These are phyloP conservation scores for Cinclus cinclus DNA, from an alignment of 2,113 vertebrate genomes.

Conservation along the genomic window DNA sequence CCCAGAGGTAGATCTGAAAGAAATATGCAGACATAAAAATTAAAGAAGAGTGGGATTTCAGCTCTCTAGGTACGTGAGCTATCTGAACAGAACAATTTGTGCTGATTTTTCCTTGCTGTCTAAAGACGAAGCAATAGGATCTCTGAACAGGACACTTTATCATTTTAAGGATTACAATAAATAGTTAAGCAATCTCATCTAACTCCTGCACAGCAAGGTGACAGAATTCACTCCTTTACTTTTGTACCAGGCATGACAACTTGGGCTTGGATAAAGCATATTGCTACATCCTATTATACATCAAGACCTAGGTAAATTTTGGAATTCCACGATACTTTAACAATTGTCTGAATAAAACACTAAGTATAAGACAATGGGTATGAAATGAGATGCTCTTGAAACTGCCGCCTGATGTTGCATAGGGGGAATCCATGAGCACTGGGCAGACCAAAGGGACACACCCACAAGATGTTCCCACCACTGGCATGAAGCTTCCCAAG, in stretches of 20 bases:
- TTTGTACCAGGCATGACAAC: background rate
- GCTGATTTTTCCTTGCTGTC: background rate
- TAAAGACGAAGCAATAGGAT: background rate
- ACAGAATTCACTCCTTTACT: background rate
- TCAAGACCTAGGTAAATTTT: background rate
- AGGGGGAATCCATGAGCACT: background rate
- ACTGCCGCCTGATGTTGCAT: background rate
- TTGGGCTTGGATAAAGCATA: background rate
- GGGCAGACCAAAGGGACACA: background rate
- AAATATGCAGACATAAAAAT: background rate
- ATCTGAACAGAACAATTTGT: background rate
- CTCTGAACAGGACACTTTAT: background rate
- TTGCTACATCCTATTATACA: background rate
- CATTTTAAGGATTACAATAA: background rate
- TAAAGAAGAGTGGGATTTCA: background rate
- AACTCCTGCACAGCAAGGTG: background rate
- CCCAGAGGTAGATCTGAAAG: background rate
- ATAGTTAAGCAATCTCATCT: background rate
- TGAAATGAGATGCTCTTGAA: background rate
- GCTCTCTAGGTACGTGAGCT: background rate
- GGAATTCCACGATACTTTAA: background rate
- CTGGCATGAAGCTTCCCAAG: background rate
- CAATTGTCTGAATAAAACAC: background rate
- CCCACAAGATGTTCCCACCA: background rate
- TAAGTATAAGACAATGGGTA: background rate